Conservation (phyloP, 2,797 vertebrate species). For the Sus cebifrons region DNA sequence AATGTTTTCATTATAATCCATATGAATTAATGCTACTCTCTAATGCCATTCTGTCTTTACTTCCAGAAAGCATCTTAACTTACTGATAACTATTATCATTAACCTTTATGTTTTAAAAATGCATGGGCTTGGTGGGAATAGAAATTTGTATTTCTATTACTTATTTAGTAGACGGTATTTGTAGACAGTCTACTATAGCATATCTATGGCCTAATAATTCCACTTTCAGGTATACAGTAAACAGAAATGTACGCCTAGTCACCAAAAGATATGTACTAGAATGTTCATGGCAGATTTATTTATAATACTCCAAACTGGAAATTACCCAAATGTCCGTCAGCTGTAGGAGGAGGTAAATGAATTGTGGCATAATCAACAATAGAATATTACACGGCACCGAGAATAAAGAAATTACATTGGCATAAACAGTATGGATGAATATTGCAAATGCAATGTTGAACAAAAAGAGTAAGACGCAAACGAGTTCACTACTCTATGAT, state of each 20-base stretch:
- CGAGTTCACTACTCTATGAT: background rate
- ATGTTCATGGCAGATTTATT: background rate
- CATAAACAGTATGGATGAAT: background rate
- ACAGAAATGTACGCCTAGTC: background rate
- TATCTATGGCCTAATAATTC: background rate
- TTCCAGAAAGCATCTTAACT: constrained; percentile 43
- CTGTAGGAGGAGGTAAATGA: background rate
- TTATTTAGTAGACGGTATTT: background rate
- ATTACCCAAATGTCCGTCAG: background rate
- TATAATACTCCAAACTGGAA: background rate
- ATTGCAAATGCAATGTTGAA: background rate
- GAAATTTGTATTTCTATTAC: background rate
- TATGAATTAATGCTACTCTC: background rate
- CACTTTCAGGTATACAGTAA: background rate
- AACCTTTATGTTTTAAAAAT: constrained; percentile 17
- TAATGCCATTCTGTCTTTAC: background rate
- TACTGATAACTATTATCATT: constrained; percentile 12
- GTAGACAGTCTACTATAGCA: background rate
- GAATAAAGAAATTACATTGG: background rate
- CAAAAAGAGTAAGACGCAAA: background rate
- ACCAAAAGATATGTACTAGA: background rate
- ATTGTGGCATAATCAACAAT: background rate
- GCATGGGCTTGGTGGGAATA: background rate
- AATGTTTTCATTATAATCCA: background rate
- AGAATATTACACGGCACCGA: background rate